Percentiles rank a stretch among this genome's conserved stretches.
Evolutionary conservation across 2,113 vertebrate genomes (phyloP).

Genomic region (Lophura nycthemera): DNA sequence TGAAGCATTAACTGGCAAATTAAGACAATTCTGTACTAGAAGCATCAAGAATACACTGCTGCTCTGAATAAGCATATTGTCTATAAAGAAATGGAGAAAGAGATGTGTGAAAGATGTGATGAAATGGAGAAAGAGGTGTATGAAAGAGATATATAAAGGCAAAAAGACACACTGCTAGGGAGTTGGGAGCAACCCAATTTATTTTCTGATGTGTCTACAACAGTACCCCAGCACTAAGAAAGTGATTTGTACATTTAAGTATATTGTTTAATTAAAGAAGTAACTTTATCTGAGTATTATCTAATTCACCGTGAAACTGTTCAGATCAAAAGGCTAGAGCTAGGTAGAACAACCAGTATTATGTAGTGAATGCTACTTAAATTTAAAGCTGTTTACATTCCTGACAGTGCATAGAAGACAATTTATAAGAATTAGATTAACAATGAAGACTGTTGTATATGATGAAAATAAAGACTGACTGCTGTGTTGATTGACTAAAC

Average conservation of each 20-base stretch:
- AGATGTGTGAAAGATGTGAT: too few species aligned
- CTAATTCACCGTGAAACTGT: neutral
- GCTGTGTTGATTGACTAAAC: neutral
- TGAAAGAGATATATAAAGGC: neutral
- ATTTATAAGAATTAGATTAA: constrained; percentile 16
- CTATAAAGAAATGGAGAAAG: constrained; percentile 37
- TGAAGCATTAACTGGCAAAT: constrained; percentile 53
- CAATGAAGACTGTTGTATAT: neutral
- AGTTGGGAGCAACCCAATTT: constrained; percentile 17
- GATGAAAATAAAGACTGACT: neutral
- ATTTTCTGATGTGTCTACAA: neutral
- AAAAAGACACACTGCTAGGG: neutral
- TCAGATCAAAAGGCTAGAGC: neutral
- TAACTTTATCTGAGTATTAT: constrained; percentile 4
- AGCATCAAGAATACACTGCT: neutral
- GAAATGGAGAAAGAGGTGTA: constrained; percentile 35
- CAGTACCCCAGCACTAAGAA: neutral
- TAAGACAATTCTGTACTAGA: neutral
- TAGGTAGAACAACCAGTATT: neutral
- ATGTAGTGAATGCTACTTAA: neutral
- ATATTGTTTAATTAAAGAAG: constrained; percentile 52
- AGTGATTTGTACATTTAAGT: neutral
- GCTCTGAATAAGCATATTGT: constrained; percentile 20
- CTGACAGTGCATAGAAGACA: neutral
- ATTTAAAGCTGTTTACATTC: neutral